Evolutionary conservation across 1,140 invertebrate species (phyloP), one percentile per base, ranked within the genome.

Genomic region (Steinernema feltiae): DNA sequence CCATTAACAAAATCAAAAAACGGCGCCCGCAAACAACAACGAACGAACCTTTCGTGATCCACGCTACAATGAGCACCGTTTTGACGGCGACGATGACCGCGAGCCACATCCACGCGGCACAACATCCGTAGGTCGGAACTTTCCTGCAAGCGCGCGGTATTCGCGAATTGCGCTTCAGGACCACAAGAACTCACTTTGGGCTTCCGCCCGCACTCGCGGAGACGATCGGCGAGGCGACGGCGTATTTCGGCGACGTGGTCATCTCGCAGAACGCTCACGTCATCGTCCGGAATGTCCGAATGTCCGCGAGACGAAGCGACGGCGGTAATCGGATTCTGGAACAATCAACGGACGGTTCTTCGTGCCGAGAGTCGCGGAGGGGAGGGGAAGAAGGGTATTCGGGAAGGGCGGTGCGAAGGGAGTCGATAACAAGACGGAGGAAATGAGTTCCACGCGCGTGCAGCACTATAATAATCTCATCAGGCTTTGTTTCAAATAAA

Each of bases 321-420:
- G 53, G 53, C 53, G 53, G 53, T 63, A 63, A 63, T 63, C 24
- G 7, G 15, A 27, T 63, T 63, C 53, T 63, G 53, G 24, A 63
- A 63, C 53, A 63, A 63, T 63, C 53, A 63, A 63, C 53, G 53
- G 53, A 63, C 24, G n/a, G n/a, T n/a, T n/a, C n/a, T n/a, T n/a
- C n/a, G n/a, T n/a, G n/a, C n/a, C n/a, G n/a, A n/a, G n/a, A n/a
- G n/a, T n/a, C n/a, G n/a, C n/a, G n/a, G n/a, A n/a, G n/a, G n/a
- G n/a, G n/a, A n/a, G n/a, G n/a, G n/a, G n/a, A n/a, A n/a, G n/a
- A n/a, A n/a, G n/a, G n/a, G n/a, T n/a, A n/a, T 63, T 21, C 53
- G 12, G 12, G 53, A 7, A 27, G 24, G 53, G 53, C 53, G 53
- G 53, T n/a, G 15, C 53, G 7, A 63, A 21, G 15, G 12, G 24